Evolutionary conservation across 64 coral and sea anemone genomes (phyloP), one percentile per base, ranked within the genome.

Genomic region (Dendrophyllia cribrosa): DNA sequence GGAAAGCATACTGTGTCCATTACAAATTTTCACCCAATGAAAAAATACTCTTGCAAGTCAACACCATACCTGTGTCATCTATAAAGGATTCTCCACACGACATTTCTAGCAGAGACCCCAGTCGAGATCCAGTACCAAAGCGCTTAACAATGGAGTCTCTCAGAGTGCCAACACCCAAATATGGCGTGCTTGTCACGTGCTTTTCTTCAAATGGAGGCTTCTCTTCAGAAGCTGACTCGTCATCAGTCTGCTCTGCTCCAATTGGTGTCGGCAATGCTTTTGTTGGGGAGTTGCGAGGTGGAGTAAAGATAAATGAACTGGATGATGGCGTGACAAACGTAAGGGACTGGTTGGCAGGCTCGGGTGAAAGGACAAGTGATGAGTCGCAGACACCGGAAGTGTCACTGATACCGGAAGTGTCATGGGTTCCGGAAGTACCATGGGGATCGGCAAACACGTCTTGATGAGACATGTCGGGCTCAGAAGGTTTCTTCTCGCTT

Each of bases 131-230:
- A 5, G 44, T 46, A n/a, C 13, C 43, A 50, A 16, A 84, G 58
- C 19, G 80, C 58, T 6, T 22, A 51, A 19, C 60, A 51, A 46
- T 67, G 45, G 80, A 68, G 62, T 20, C 80, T 17, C 9, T 67
- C 19, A 84, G 6, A 51, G 80, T 50, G 45, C 46, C 80, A 6
- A 67, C 7, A 4, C 62, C 80, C 43, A 84, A 68, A 84, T 84
- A 84, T 21, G 80, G 80, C 9, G 80, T 84, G 62, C 80, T 84
- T 19, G 80, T 84, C 80, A 84, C 62, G 61, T 67, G 80, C 46
- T 84, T 84, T n/a, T 84, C 80, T 10, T 84, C 80, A 25, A 19
- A n/a, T 51, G 80, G 62, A 24, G 80, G 80, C 44, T 67, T 84
- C 67, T 84, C 80, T 63, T 84, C 80, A 5, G 0, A 3, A 1